Evolutionary conservation across 2,113 vertebrate species (phyloP), one percentile per base, ranked within the genome.

Genomic region (Mixornis gularis): DNA sequence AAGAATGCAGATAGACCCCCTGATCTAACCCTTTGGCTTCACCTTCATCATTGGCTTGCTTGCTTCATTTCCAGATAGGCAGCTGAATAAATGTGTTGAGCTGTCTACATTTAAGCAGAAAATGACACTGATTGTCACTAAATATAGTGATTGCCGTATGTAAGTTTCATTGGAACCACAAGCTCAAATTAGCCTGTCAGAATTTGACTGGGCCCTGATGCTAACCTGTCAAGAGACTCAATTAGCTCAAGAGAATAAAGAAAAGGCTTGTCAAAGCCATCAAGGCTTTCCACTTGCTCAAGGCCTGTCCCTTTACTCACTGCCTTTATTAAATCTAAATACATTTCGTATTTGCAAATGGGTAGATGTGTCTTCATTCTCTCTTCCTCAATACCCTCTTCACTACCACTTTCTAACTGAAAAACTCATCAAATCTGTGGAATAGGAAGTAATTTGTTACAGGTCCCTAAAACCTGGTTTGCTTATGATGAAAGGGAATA

Each of bases 141-240:
- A 96, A 95, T 96, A 83, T 95, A 97, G 96, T 95, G 92, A 95
- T 80, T 58, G 90, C 73, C 21, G 19, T 92, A 96, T 89, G 94
- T 73, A 93, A 93, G 79, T 97, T 93, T 96, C 95, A 94, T 53
- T 84, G 95, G 95, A 97, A 95, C 77, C 81, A 58, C 80, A 97
- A 92, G 97, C 96, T 97, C 89, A 95, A 95, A 98, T 98, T 97
- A 97, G 96, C 87, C 96, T 97, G 97, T 98, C 96, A 97, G 97
- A 91, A 91, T 96, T 87, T 97, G 93, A 87, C 89, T 87, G 48
- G 90, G 93, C 78, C 80, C 85, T 91, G 94, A 96, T 84, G 93
- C 92, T 94, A 80, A 95, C 41, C 53, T 96, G 96, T 97, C 97
- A 96, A 96, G 91, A 94, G 92, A 95, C 90, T 97, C 96, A 97